phyloP scores from a whole-genome alignment of 2,888 invertebrate genomes.

The Drosophila barbarae region DNA sequence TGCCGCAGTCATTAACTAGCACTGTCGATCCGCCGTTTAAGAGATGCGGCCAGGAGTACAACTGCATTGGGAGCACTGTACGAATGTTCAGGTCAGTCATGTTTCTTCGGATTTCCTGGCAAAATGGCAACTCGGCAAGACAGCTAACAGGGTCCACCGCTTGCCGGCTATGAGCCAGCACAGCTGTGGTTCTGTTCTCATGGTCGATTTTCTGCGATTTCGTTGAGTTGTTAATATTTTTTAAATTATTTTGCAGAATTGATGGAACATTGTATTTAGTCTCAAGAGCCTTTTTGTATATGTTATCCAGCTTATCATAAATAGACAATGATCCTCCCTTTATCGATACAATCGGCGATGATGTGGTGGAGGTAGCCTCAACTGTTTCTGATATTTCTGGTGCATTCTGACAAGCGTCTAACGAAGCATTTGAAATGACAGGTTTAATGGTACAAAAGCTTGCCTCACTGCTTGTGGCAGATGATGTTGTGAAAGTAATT shows the following conservation, averaged over 20 bases:
- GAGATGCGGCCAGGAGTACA: slow-evolving; percentile 59
- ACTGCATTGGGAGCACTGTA: slow-evolving; percentile 22
- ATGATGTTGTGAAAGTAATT: neutral
- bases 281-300: neutral
- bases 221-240: neutral
- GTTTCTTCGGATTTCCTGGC: neutral
- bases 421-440: neutral
- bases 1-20: slow-evolving; percentile 16
- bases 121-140: slow-evolving; percentile 5
- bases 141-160: neutral
- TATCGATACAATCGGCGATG: neutral
- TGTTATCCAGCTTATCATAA: neutral
- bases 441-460: neutral
- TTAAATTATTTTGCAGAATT: too few relatives aligned
- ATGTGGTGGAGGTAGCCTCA: neutral
- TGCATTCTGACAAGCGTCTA: neutral
- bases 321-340: neutral
- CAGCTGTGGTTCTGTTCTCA: accelerated
- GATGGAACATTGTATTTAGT: neutral
- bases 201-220: neutral
- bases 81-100: slow-evolving; percentile 18
- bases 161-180: slow-evolving; percentile 41
- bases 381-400: neutral
- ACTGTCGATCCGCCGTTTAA: slow-evolving; percentile 25
- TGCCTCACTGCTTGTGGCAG: neutral